phyloP scores from a whole-genome alignment of 2,113 vertebrate genomes.

The Cebus imitator region DNA sequence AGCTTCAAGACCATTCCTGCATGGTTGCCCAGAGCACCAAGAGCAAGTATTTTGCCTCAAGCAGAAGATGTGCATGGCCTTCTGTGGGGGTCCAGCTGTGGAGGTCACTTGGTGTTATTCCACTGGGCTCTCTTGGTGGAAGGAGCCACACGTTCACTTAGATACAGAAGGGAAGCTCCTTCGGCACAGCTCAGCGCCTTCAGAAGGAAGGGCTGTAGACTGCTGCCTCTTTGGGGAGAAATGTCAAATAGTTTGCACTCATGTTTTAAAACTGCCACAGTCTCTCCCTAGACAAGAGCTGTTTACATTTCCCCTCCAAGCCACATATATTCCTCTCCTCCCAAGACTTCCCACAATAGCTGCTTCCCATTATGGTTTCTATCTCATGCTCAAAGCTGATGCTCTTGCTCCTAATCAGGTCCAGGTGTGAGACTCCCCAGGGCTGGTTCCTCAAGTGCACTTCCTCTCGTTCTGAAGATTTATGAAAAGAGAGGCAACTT shows the following conservation, averaged over 20 bases:
- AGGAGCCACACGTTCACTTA: background rate
- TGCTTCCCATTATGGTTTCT: accelerated
- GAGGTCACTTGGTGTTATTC: background rate
- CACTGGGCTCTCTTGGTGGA: accelerated
- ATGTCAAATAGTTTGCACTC: background rate
- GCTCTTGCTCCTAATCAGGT: background rate
- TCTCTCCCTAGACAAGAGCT: background rate
- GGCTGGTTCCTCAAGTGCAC: background rate
- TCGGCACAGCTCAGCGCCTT: too few species aligned
- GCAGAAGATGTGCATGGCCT: background rate
- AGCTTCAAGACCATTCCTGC: too few species aligned
- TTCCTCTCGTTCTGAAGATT: background rate
- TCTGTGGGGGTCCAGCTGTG: background rate
- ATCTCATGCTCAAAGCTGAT: background rate
- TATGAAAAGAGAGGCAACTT: background rate
- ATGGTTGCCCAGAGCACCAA: background rate
- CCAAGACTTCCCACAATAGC: background rate
- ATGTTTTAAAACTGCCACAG: background rate
- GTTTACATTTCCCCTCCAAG: background rate
- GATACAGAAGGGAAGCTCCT: too few species aligned
- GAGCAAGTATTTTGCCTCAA: too few species aligned
- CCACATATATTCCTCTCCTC: background rate
- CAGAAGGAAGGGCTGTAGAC: too few species aligned
- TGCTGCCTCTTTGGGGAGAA: too few species aligned
- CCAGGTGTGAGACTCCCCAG: background rate